A percentile compares a stretch with the other conserved stretches of the same genome.
Conservation (phyloP, 2,888 invertebrate genomes). For the Fabriciana adippe region DNA sequence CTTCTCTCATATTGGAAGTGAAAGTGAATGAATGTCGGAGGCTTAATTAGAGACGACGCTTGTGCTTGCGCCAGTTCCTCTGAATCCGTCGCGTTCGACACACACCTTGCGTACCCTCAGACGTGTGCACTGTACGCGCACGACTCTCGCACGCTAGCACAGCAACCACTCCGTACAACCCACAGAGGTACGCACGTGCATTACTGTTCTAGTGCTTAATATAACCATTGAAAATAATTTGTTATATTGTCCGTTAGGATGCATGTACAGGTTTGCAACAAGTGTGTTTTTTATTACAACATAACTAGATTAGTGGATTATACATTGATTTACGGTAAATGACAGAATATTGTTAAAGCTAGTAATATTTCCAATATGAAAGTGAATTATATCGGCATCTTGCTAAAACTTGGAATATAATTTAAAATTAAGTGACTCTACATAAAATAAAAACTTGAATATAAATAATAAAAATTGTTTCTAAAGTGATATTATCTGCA, state of each 20-base stretch:
- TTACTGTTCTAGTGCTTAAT: conserved; percentile 29
- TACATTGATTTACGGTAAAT: conserved; percentile 4
- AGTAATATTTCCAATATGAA: neutral
- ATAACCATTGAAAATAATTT: conserved; percentile 1
- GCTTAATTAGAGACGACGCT: conserved; percentile 81
- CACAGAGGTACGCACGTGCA: conserved; percentile 69
- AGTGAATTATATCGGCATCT: neutral
- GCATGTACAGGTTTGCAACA: neutral
- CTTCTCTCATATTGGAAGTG: conserved; percentile 79
- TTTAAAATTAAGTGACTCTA: no score
- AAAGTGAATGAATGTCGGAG: conserved; percentile 81
- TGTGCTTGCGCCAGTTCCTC: conserved; percentile 75
- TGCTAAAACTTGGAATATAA: no score
- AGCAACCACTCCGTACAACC: conserved; percentile 47
- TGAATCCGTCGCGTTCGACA: conserved; percentile 66
- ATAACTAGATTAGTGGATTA: neutral
- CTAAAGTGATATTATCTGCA: neutral
- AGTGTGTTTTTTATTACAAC: conserved; percentile 14
- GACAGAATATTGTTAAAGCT: neutral
- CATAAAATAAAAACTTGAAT: neutral
- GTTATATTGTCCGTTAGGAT: no score
- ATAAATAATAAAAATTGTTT: neutral
- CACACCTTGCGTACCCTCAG: conserved; percentile 51
- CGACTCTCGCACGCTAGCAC: conserved; percentile 39
- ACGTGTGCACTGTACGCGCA: conserved; percentile 42